Evolutionary conservation across 2,888 invertebrate species (phyloP).

Genomic region (Muscina levida): DNA sequence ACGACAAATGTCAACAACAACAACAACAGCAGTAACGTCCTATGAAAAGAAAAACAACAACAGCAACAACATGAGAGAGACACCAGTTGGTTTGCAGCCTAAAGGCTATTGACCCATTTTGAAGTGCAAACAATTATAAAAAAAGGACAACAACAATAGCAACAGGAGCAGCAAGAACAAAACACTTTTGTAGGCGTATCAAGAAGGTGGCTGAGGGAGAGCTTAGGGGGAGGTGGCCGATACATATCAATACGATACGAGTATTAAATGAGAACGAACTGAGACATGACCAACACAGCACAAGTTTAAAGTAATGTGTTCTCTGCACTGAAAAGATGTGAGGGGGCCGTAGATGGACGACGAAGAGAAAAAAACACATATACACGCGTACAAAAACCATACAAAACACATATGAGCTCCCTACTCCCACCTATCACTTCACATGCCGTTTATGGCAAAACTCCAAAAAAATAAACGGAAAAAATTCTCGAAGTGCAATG

Average conservation of each 20-base stretch:
- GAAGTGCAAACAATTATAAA: conserved; percentile 60
- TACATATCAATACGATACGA: too few relatives aligned
- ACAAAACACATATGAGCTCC: neutral
- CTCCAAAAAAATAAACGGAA: conserved; percentile 40
- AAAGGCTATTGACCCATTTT: conserved; percentile 64
- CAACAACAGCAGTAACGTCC: too few relatives aligned
- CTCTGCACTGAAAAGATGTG: too few relatives aligned
- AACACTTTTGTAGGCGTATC: neutral
- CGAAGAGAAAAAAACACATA: neutral
- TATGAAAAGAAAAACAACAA: neutral
- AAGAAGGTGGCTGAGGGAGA: neutral
- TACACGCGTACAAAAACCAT: neutral
- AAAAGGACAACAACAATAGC: conserved; percentile 35
- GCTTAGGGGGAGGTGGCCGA: too few relatives aligned
- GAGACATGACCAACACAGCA: neutral
- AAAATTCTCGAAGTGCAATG: conserved; percentile 18
- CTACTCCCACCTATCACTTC: too few relatives aligned
- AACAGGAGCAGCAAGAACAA: conserved; percentile 15
- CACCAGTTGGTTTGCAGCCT: conserved; percentile 54
- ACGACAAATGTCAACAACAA: conserved; percentile 6
- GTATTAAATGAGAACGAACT: neutral
- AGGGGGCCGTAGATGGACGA: neutral
- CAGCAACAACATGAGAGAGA: conserved; percentile 44
- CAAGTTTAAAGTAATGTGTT: neutral
- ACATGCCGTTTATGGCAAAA: conserved; percentile 54